phyloP scores from a whole-genome alignment of 2,888 invertebrate species.

The Aromia moschata region DNA sequence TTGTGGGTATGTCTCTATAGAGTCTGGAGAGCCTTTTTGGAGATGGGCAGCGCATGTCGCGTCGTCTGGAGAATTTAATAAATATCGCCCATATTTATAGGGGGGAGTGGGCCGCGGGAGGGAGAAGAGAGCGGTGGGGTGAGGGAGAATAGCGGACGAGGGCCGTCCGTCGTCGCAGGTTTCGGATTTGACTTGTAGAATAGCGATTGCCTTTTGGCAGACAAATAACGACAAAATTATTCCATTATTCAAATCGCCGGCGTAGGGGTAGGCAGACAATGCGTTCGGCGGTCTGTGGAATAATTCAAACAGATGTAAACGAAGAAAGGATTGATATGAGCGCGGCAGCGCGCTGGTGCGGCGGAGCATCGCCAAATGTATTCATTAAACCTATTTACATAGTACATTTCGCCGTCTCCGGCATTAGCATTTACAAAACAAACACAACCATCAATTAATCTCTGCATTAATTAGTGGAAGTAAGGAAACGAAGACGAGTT shows the following conservation, averaged over 20 bases:
- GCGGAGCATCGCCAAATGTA: conserved; percentile 51
- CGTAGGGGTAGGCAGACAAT: conserved; percentile 46
- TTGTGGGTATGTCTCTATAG: too few relatives aligned
- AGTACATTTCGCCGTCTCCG: conserved; percentile 55
- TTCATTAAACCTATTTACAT: conserved; percentile 60
- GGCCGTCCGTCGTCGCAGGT: conserved; percentile 31
- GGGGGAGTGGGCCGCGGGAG: conserved; percentile 32
- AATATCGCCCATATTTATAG: conserved; percentile 41
- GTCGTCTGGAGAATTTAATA: conserved; percentile 35
- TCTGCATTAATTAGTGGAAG: conserved; percentile 39
- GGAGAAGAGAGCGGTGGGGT: conserved; percentile 32
- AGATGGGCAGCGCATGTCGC: conserved; percentile 25
- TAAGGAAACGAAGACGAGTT: conserved; percentile 34
- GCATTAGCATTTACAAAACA: conserved; percentile 60
- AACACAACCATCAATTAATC: conserved; percentile 60
- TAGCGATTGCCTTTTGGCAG: conserved; percentile 53
- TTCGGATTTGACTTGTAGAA: conserved; percentile 51
- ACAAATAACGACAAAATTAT: conserved; percentile 58
- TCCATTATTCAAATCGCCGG: conserved; percentile 59
- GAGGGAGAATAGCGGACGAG: conserved; percentile 29
- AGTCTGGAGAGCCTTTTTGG: too few relatives aligned
- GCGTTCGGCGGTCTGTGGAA: conserved; percentile 52
- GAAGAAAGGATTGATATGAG: conserved; percentile 59
- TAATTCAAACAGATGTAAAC: conserved; percentile 59
- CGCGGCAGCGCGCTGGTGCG: conserved; percentile 32